Evolutionary conservation across 2,797 vertebrate genomes (phyloP).

Genomic region (Crenichthys baileyi): DNA sequence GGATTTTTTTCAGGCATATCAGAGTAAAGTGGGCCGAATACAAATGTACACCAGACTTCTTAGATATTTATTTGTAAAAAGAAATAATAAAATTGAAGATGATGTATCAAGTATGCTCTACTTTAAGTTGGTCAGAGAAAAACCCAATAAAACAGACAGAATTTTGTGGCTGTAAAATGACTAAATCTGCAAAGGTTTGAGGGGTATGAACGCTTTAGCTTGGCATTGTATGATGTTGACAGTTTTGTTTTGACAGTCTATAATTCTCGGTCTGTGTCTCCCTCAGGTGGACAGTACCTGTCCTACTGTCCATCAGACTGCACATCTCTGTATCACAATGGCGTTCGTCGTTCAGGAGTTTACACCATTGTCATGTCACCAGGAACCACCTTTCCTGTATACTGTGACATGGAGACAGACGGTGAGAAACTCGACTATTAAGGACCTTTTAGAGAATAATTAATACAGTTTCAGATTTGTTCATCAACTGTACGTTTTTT

Average conservation of each 20-base stretch:
- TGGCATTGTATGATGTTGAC: not conserved
- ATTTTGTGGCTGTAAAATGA: not conserved
- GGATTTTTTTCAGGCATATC: not conserved
- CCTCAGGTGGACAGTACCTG: conserved; percentile 70
- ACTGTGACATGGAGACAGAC: conserved; percentile 87
- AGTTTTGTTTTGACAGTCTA: not conserved
- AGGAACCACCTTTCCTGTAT: conserved; percentile 73
- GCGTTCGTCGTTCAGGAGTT: conserved; percentile 79
- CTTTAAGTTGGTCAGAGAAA: not conserved
- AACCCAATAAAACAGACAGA: not conserved
- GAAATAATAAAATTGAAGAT: not conserved
- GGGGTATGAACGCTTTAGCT: not conserved
- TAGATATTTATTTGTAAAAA: not conserved
- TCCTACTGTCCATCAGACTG: conserved; percentile 85
- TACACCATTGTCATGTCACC: conserved; percentile 81
- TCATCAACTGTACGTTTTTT: not conserved
- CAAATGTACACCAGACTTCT: not conserved
- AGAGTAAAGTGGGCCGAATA: not conserved
- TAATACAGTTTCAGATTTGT: not conserved
- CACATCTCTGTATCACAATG: conserved; percentile 82
- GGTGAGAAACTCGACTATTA: conserved; percentile 62
- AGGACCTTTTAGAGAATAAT: not conserved
- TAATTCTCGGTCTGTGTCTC: conserved; percentile 3
- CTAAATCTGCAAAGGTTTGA: not conserved
- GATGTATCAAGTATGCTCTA: not conserved